Evolutionary conservation across 2,797 vertebrate species (phyloP).

Genomic region (Podargus strigoides): DNA sequence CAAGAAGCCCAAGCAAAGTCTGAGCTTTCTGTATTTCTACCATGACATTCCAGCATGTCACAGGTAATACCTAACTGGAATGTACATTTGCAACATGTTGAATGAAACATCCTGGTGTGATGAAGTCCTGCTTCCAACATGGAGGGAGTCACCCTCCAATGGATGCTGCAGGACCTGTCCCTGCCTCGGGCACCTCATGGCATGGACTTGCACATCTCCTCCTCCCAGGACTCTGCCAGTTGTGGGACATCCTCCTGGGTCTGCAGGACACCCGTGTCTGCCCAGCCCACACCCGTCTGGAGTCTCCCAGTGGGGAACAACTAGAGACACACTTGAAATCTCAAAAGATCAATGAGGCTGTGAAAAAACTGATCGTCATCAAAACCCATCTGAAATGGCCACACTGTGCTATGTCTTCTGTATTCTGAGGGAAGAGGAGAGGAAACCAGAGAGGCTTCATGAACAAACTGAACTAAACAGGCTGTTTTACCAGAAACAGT

Average conservation of each 20-base stretch:
- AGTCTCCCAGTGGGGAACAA: background rate
- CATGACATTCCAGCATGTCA: background rate
- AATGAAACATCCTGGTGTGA: accelerated
- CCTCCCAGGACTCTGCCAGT: background rate
- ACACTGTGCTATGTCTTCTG: accelerated
- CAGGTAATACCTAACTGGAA: background rate
- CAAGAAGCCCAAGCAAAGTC: background rate
- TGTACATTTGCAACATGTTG: accelerated
- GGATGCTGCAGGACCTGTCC: background rate
- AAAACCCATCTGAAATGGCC: background rate
- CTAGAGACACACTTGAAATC: background rate
- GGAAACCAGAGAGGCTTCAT: background rate
- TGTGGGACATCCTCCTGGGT: background rate
- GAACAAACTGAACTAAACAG: background rate
- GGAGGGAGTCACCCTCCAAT: background rate
- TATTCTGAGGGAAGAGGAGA: background rate
- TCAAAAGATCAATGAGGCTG: too few species aligned
- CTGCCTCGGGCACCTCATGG: background rate
- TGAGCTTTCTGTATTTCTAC: background rate
- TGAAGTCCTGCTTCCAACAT: background rate
- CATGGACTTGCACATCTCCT: background rate
- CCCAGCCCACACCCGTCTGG: background rate
- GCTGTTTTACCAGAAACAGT: background rate
- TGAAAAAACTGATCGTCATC: background rate
- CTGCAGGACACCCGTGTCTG: accelerated